phyloP scores from a whole-genome alignment of 2,113 vertebrate genomes.

The Lepus americanus region DNA sequence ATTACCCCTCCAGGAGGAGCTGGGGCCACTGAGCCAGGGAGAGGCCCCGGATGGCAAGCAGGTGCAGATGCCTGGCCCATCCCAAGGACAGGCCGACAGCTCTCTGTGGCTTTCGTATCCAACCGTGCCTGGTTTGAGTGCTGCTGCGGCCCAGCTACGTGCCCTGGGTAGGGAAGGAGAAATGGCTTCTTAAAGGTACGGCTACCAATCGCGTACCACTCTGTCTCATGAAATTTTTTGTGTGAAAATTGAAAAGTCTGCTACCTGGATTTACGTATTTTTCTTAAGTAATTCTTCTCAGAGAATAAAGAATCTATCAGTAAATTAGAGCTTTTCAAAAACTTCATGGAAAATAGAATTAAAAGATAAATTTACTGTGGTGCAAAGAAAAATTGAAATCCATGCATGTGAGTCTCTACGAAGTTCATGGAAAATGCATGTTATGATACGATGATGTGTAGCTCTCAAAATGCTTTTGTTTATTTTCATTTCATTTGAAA shows the following conservation, averaged over 20 bases:
- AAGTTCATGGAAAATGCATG: no score
- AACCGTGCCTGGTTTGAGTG: fast-evolving
- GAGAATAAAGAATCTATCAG: neutral
- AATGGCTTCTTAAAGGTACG: neutral
- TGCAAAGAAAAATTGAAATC: no score
- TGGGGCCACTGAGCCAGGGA: fast-evolving
- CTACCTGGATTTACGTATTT: neutral
- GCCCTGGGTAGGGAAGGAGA: no score
- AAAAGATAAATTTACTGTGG: no score
- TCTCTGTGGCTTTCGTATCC: fast-evolving
- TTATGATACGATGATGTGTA: no score
- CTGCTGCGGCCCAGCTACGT: neutral
- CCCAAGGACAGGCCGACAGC: neutral
- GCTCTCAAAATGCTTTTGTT: no score
- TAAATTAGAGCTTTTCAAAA: no score
- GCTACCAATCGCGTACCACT: fast-evolving
- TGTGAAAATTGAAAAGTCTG: neutral
- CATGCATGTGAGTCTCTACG: no score
- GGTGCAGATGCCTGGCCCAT: fast-evolving
- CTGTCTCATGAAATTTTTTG: neutral
- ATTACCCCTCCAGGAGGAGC: neutral
- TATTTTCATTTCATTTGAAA: no score
- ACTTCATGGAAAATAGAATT: no score
- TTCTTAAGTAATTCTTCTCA: neutral
- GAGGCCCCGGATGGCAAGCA: neutral